Conservation (phyloP, 1,140 invertebrate genomes). For the Drosophila serrata region DNA sequence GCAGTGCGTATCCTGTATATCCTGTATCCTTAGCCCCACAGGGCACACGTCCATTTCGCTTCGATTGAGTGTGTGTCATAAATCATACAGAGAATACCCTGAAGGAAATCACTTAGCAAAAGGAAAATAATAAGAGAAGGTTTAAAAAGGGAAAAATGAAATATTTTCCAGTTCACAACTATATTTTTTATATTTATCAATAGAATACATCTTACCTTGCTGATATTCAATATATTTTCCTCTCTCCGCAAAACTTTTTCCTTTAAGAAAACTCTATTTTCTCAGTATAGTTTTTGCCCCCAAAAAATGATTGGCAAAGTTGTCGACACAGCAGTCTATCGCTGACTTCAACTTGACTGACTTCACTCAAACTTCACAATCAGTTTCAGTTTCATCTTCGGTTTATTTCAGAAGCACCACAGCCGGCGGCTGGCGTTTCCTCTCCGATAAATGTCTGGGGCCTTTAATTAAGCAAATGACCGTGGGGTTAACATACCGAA, state of each 20-base stretch:
- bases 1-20: conserved; percentile 28
- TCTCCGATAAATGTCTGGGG: conserved; percentile 53
- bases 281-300: conserved; percentile 11
- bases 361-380: conserved; percentile 25
- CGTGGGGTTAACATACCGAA: conserved; percentile 36
- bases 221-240: background rate
- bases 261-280: background rate
- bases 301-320: conserved; percentile 54
- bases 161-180: background rate
- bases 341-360: conserved; percentile 25
- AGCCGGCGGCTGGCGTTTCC: conserved; percentile 49
- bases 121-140: background rate
- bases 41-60: conserved; percentile 19
- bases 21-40: background rate
- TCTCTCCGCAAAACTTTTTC: background rate
- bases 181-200: background rate
- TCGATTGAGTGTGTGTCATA: conserved; percentile 38
- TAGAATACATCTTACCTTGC: background rate
- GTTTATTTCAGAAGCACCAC: background rate
- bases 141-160: background rate
- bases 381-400: conserved; percentile 1
- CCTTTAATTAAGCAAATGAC: conserved; percentile 80
- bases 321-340: conserved; percentile 58
- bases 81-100: conserved; percentile 47
- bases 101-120: background rate